Conservation (phyloP, 2,797 vertebrate genomes). For the Pachyuromys duprasi region DNA sequence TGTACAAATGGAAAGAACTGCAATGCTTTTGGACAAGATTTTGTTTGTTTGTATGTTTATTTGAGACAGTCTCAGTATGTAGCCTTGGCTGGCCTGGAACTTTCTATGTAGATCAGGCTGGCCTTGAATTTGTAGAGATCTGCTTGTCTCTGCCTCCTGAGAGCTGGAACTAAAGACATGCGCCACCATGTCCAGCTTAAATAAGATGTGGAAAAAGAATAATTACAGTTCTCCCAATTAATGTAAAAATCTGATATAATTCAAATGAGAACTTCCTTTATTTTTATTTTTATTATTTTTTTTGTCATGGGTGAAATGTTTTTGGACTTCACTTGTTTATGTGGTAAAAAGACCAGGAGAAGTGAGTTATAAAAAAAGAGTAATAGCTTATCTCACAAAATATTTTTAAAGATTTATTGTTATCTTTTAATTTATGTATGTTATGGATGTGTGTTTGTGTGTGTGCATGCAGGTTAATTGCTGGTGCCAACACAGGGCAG, state of each 20-base stretch:
- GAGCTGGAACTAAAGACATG: not conserved
- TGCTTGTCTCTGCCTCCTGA: not conserved
- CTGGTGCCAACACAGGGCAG: not conserved
- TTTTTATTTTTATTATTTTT: not conserved
- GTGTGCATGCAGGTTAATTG: not conserved
- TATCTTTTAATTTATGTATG: not conserved
- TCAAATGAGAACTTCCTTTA: not conserved
- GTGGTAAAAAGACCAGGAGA: conserved; percentile 32
- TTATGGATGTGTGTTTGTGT: no score
- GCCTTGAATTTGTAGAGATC: not conserved
- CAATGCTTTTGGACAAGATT: not conserved
- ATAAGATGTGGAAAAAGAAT: conserved; percentile 3
- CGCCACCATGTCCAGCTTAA: not conserved
- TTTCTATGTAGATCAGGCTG: not conserved
- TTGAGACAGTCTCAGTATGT: not conserved
- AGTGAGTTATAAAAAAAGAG: not conserved
- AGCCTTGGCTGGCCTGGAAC: not conserved
- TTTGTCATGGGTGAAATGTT: not conserved
- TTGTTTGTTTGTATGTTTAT: not conserved
- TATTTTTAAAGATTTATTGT: not conserved
- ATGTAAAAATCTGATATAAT: not conserved
- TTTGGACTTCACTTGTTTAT: conserved; percentile 23
- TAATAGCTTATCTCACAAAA: not conserved
- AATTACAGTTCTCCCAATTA: conserved; percentile 7
- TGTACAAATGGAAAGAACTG: conserved; percentile 24